Percentiles rank a stretch among this genome's conserved stretches.
Evolutionary conservation across 2,797 vertebrate genomes (phyloP).

Genomic region (Eleutherodactylus coqui): DNA sequence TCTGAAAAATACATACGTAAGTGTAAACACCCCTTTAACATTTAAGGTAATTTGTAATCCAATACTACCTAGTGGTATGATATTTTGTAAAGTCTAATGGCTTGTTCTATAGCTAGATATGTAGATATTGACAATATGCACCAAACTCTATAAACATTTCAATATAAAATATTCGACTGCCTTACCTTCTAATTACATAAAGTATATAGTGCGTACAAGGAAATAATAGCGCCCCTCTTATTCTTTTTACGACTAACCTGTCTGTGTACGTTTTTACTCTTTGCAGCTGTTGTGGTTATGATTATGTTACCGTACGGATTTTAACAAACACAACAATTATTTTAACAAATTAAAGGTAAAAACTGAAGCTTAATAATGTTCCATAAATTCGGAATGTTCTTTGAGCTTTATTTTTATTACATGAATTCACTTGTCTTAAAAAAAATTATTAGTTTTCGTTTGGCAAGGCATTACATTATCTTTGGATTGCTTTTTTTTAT

Average conservation of each 20-base stretch:
- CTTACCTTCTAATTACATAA: not conserved
- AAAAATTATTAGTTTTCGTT: constrained; percentile 17
- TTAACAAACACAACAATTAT: constrained; percentile 40
- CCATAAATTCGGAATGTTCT: constrained; percentile 4
- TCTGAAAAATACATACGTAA: no score
- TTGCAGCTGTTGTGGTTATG: constrained; percentile 6
- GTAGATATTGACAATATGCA: not conserved
- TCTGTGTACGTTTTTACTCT: constrained; percentile 4
- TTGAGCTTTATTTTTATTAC: constrained; percentile 26
- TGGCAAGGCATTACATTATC: not conserved
- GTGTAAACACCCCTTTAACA: not conserved
- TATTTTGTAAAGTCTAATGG: not conserved
- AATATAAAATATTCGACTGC: not conserved
- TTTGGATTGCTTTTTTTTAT: constrained; percentile 34
- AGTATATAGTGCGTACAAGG: not conserved
- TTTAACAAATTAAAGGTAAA: constrained; percentile 33
- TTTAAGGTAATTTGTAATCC: no score
- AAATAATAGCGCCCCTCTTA: not conserved
- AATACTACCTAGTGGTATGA: not conserved
- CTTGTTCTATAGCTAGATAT: not conserved
- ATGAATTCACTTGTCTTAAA: constrained; percentile 21
- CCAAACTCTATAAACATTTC: not conserved
- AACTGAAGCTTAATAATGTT: not conserved
- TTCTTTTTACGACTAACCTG: constrained; percentile 19
- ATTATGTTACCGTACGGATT: constrained; percentile 67